A percentile compares a stretch with the other conserved stretches of the same genome.
These are phyloP conservation scores for Phasianus colchicus DNA, from an alignment of 2,113 vertebrate species.

Conservation along the genomic window DNA sequence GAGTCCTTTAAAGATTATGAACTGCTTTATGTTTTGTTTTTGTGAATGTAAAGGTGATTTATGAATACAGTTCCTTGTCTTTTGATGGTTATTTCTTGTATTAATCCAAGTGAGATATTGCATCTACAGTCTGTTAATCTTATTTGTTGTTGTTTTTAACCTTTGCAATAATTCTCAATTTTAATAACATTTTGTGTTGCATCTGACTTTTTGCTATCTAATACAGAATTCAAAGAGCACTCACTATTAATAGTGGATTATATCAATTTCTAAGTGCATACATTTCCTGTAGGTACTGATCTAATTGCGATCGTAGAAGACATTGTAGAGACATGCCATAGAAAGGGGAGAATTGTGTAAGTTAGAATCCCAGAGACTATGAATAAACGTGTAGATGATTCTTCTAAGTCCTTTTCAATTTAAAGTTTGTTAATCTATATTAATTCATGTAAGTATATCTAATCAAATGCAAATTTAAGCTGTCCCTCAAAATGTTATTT, in stretches of 20 bases:
- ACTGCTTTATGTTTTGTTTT: not conserved
- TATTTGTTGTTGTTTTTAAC: conserved; percentile 23
- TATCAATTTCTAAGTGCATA: conserved; percentile 69
- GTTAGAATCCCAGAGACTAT: conserved; percentile 30
- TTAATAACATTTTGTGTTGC: conserved; percentile 53
- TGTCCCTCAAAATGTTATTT: not conserved
- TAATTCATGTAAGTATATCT: conserved; percentile 14
- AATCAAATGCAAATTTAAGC: conserved; percentile 16
- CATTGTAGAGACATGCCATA: conserved; percentile 62
- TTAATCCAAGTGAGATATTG: conserved; percentile 39
- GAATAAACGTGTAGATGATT: conserved; percentile 62
- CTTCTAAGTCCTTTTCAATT: conserved; percentile 52
- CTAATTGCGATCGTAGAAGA: conserved; percentile 75
- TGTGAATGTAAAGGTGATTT: conserved; percentile 2
- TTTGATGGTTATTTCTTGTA: conserved; percentile 30
- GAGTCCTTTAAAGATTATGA: not conserved
- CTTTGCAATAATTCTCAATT: conserved; percentile 62
- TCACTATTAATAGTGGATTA: conserved; percentile 65
- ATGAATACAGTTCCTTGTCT: not conserved
- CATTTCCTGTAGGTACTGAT: conserved; percentile 72
- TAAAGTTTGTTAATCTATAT: conserved; percentile 56
- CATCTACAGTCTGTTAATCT: conserved; percentile 27
- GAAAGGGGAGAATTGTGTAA: conserved; percentile 59
- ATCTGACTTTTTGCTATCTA: conserved; percentile 46
- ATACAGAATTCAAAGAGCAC: conserved; percentile 39